Percentiles rank a stretch among this genome's conserved stretches.
Evolutionary conservation across 2,888 invertebrate species (phyloP).

Genomic region (Athrips mouffetella): DNA sequence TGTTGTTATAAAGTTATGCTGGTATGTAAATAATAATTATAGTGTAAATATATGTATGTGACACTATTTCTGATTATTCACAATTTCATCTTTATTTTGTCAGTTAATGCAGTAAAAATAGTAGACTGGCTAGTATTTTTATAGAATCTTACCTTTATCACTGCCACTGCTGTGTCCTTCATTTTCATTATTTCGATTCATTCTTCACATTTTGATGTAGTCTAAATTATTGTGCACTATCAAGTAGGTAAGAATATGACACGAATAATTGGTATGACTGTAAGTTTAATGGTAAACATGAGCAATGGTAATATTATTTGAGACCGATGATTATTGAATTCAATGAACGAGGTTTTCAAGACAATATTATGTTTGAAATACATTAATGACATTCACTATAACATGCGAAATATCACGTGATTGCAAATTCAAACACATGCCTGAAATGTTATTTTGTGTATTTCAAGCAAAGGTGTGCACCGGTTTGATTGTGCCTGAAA

Average conservation of each 20-base stretch:
- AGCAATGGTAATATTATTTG: conserved; percentile 56
- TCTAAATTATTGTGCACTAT: conserved; percentile 21
- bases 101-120: conserved; percentile 2
- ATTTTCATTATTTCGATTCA: background rate
- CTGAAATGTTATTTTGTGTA: conserved; percentile 50
- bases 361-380: conserved; percentile 56
- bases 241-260: conserved; percentile 35
- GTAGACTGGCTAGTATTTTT: background rate
- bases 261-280: conserved; percentile 24
- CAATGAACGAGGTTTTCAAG: conserved; percentile 53
- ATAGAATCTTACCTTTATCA: background rate
- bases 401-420: conserved; percentile 10
- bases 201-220: conserved; percentile 8
- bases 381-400: conserved; percentile 43
- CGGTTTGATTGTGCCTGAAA: conserved; percentile 75
- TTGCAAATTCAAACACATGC: conserved; percentile 6
- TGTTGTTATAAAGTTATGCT: background rate
- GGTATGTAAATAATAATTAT: background rate
- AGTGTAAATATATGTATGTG: conserved; percentile 7
- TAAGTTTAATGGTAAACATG: conserved; percentile 31
- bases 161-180: background rate
- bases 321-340: conserved; percentile 50
- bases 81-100: background rate
- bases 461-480: conserved; percentile 69
- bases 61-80: background rate